A percentile compares a stretch with the other conserved stretches of the same genome.
These are phyloP conservation scores for Morpho helenor DNA, from an alignment of 2,888 invertebrate species.

Conservation along the genomic window DNA sequence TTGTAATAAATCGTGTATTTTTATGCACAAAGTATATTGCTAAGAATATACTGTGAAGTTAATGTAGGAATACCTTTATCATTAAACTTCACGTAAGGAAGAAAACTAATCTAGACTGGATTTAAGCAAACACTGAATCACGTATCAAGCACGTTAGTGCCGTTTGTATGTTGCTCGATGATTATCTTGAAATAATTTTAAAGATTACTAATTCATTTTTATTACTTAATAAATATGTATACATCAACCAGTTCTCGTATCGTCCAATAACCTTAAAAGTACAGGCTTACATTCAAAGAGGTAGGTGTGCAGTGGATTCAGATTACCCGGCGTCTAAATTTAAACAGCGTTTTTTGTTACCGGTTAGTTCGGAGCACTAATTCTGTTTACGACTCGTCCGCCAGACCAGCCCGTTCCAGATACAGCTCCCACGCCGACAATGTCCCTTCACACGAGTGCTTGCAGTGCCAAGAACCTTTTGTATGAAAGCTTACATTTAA, in stretches of 20 bases:
- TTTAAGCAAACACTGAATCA: too few relatives aligned
- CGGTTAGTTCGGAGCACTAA: conserved; percentile 63
- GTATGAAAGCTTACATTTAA: too few relatives aligned
- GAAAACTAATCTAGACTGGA: too few relatives aligned
- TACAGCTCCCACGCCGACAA: conserved; percentile 63
- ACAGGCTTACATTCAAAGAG: conserved; percentile 21
- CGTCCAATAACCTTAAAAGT: conserved; percentile 23
- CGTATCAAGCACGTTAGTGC: too few relatives aligned
- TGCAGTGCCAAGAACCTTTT: conserved; percentile 25
- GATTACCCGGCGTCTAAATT: conserved; percentile 43
- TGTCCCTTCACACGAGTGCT: conserved; percentile 45
- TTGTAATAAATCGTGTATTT: too few relatives aligned
- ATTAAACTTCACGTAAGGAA: too few relatives aligned
- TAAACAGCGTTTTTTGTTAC: conserved; percentile 61
- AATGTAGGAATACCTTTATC: too few relatives aligned
- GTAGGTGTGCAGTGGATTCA: conserved; percentile 29
- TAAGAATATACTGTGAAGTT: too few relatives aligned
- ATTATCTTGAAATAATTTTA: too few relatives aligned
- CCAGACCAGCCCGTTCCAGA: conserved; percentile 60
- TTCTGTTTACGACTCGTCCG: conserved; percentile 67
- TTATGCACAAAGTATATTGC: too few relatives aligned
- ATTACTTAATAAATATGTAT: neutral
- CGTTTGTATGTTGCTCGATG: too few relatives aligned
- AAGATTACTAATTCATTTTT: too few relatives aligned
- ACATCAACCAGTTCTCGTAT: neutral